A percentile compares a stretch with the other conserved stretches of the same genome.
Evolutionary conservation across 2,888 invertebrate species (phyloP).

Genomic region (Leucophora obtusa): DNA sequence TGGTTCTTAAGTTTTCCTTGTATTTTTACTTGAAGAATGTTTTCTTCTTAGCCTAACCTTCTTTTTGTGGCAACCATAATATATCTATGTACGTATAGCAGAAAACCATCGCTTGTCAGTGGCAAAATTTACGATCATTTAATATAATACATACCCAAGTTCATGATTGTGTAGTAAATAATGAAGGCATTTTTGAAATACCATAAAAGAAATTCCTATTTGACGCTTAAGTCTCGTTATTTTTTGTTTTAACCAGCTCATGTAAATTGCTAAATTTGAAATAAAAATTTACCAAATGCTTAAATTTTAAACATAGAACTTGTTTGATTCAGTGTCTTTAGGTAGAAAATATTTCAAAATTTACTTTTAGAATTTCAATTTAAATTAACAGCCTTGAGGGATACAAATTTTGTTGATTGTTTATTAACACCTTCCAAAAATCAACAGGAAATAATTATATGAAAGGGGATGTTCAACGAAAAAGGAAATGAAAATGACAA

Average conservation of each 20-base stretch:
- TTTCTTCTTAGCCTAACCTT: slow-evolving; percentile 41
- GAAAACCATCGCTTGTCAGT: slow-evolving; percentile 65
- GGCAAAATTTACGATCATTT: slow-evolving; percentile 65
- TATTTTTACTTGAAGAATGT: not conserved
- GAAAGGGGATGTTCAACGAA: slow-evolving; percentile 42
- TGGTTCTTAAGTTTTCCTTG: not conserved
- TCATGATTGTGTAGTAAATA: not conserved
- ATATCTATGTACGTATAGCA: not conserved
- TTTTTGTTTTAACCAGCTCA: not conserved
- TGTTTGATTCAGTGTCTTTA: not conserved
- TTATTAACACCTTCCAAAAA: slow-evolving; percentile 52
- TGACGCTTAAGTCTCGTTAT: slow-evolving; percentile 36
- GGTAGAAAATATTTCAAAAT: not conserved
- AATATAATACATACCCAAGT: not conserved
- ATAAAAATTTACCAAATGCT: slow-evolving; percentile 39
- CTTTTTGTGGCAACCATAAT: slow-evolving; percentile 29
- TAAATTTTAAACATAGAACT: slow-evolving; percentile 24
- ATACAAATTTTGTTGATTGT: slow-evolving; percentile 45
- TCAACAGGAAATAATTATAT: slow-evolving; percentile 58
- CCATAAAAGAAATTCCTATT: slow-evolving; percentile 46
- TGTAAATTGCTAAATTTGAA: slow-evolving; percentile 21
- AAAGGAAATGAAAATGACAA: not conserved
- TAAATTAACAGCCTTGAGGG: slow-evolving; percentile 44
- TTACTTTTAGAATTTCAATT: slow-evolving; percentile 10
- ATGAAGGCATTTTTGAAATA: slow-evolving; percentile 49